Evolutionary conservation across 2,797 vertebrate species (phyloP).

Genomic region (Thunnus albacares): DNA sequence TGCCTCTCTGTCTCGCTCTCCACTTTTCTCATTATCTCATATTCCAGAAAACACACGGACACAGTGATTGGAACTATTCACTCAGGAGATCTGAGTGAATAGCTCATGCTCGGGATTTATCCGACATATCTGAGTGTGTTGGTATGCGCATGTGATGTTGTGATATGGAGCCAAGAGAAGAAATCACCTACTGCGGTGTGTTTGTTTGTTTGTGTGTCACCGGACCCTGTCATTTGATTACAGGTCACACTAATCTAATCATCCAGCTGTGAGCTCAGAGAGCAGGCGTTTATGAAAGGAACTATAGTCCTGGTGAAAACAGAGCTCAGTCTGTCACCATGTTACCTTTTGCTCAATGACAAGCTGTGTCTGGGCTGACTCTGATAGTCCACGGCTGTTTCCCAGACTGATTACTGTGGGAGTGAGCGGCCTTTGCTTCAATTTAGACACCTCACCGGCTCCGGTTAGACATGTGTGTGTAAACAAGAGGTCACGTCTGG

Average conservation of each 20-base stretch:
- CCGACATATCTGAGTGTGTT: conserved; percentile 25
- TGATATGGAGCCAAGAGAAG: conserved; percentile 26
- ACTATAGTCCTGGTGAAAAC: conserved; percentile 46
- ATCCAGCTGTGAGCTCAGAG: conserved; percentile 69
- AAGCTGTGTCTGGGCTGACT: conserved; percentile 59
- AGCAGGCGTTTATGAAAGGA: conserved; percentile 60
- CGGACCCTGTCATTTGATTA: conserved; percentile 80
- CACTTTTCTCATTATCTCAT: conserved; percentile 39
- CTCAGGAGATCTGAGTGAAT: conserved; percentile 15
- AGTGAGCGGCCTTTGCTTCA: conserved; percentile 50
- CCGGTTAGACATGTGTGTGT: conserved; percentile 14
- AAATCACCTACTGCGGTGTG: conserved; percentile 29
- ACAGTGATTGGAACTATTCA: conserved; percentile 14
- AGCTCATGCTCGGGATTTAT: conserved; percentile 15
- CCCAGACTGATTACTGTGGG: conserved; percentile 69
- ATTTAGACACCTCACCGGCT: conserved; percentile 43
- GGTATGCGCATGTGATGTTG: conserved; percentile 62
- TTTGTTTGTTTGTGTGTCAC: conserved; percentile 58
- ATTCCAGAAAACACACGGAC: conserved; percentile 33
- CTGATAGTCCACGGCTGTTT: conserved; percentile 65
- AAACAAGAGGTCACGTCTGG: conserved; percentile 50
- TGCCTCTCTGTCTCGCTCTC: conserved; percentile 17
- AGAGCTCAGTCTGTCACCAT: conserved; percentile 64
- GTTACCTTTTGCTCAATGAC: conserved; percentile 70
- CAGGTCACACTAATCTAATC: conserved; percentile 83